Base-by-base conservation (phyloP, 2,888 invertebrate species). In the Sesia bembeciformis region DNA sequence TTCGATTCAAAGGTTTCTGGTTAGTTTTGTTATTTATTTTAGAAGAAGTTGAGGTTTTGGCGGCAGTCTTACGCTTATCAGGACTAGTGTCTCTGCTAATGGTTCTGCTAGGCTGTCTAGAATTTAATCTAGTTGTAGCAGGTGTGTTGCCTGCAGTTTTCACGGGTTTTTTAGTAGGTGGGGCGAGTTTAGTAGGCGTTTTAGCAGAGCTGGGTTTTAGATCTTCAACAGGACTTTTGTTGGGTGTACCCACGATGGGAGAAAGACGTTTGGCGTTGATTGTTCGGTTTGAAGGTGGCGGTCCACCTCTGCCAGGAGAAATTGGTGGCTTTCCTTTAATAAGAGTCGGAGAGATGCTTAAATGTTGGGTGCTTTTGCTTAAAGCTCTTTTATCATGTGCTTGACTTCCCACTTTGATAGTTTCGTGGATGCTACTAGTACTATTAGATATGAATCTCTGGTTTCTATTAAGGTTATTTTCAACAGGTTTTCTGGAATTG, bases 171-270 rank as follows among this genome's bases (percentile, higher is more conserved):
- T 69, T 80, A 40, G 75, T 63, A 61, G 67, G 61, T 7, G 79
- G 64, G 52, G 74, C 67, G n/a, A 80, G 72, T 69, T 79, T 87
- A 49, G 72, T 60, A 4, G 77, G 65, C 40, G 76, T 72, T 67
- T 76, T 82, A 5, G 82, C 77, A 46, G 84, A 78, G 52, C 66
- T 66, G 51, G 83, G 75, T 62, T 87, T 88, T 4, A 66, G 62
- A 54, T 84, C 81, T 58, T 84, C 87, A 41, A 68, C 64, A n/a
- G 88, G 89, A 66, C 84, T 90, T 73, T 90, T 90, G 56, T 78
- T 90, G 40, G 90, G 90, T 5, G 90, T 90, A 2, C 90, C 88
- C 49, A 88, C 89, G 40, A 90, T 90, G 4, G 90, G 90, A 5
- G 90, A 90, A 3, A 90, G 68, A 52, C 90, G 72, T 74, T 90